phyloP scores from a whole-genome alignment of 2,113 vertebrate species.

The Pluvianellus socialis region DNA sequence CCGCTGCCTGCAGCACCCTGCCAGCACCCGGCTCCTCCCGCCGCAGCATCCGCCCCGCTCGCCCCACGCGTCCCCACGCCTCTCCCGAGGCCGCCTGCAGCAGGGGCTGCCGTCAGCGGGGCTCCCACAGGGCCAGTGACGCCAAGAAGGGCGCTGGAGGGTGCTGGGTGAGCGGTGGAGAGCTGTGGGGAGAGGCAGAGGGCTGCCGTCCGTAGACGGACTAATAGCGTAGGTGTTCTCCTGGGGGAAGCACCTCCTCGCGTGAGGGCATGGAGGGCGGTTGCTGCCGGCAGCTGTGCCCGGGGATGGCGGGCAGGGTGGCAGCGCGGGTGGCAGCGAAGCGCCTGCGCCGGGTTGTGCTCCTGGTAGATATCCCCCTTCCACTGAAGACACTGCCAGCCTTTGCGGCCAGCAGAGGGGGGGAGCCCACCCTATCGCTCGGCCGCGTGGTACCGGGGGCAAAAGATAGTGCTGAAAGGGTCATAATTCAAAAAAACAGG shows the following conservation, averaged over 20 bases:
- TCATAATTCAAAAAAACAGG: background rate
- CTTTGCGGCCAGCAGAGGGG: fast-evolving
- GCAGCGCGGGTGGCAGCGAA: fast-evolving
- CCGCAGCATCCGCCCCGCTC: background rate
- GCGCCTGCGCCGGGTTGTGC: fast-evolving
- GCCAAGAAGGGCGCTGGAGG: background rate
- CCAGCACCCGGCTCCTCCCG: too few relatives aligned
- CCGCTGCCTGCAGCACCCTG: background rate
- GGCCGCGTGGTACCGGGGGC: fast-evolving
- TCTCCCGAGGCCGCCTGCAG: background rate
- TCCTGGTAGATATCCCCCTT: background rate
- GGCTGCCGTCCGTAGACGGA: fast-evolving
- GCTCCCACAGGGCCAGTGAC: fast-evolving
- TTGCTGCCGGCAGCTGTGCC: background rate
- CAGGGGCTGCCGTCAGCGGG: too few relatives aligned
- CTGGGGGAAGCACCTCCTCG: background rate
- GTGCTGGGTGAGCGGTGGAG: background rate
- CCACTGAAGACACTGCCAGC: background rate
- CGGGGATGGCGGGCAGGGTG: background rate
- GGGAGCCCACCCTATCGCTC: background rate
- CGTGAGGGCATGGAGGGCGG: background rate
- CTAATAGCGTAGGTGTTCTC: background rate
- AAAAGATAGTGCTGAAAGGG: background rate
- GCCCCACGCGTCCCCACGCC: fast-evolving
- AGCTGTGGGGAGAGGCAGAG: background rate